Base-by-base conservation (phyloP, 2,113 vertebrate genomes). In the Eptesicus fuscus region DNA sequence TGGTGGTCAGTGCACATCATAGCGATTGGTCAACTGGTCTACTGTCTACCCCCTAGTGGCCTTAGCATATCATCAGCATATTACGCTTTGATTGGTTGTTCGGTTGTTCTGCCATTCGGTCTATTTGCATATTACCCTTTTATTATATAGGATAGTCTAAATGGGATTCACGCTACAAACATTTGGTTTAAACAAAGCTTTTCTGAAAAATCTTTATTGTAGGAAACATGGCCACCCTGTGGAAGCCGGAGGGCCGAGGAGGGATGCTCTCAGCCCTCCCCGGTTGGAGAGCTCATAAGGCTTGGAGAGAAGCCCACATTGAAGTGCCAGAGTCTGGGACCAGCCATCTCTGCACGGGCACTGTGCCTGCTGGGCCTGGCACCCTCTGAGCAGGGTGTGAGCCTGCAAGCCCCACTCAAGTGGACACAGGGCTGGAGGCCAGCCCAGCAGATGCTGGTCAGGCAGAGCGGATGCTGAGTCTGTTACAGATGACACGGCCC, bases 211-310 rank as follows among this genome's bases (percentile, higher is more conserved):
- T 59, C 56, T 88, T 78, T 83, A 70, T 37, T 59, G 30, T 44
- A 80, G 89, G 76, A 83, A 73, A 13, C 1, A 18, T 53, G 9
- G 56, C n/a, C 76, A 53, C 30, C 51, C 22, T 10, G 5, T 42
- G 53, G 44, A 83, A 91, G 76, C 14, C 1, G 49, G 80, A 90
- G 44, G 23, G 32, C 8, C 7, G 2, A 0, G 22, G 16, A 12
- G 42, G 18, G 30, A 30, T 28, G 18, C 23, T 37, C 47, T 47
- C 40, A 20, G 44, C 40, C 22, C 16, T 77, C 56, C 53, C 42
- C 18, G 3, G 0, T 0, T 14, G 2, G 32, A 73, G 13, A 70
- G 22, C n/a, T 71, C 4, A 0, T 0, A 14, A 53, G 47, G 1
- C 1, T 0, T 44, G 22, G 23, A 28, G 35, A 28, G 71, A 71